These are phyloP conservation scores for Pygocentrus nattereri DNA, from an alignment of 2,797 vertebrate species.

Conservation along the genomic window DNA sequence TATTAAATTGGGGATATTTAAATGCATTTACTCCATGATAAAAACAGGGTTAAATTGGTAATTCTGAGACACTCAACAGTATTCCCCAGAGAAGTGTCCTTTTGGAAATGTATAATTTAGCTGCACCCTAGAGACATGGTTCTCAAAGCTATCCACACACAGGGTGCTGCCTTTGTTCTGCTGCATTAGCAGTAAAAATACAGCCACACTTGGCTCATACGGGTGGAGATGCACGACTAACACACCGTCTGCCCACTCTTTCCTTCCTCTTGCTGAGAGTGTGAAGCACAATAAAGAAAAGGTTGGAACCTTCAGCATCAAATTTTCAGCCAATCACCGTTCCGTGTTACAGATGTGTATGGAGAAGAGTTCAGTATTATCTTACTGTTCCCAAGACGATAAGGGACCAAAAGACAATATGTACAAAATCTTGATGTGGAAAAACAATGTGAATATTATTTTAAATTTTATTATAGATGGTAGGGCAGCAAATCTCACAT, in stretches of 20 bases:
- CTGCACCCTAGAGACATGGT: slow-evolving; percentile 48
- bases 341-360: slow-evolving; percentile 57
- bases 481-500: not conserved
- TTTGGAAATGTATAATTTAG: slow-evolving; percentile 43
- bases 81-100: slow-evolving; percentile 33
- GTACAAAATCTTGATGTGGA: not conserved
- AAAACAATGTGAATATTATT: not conserved
- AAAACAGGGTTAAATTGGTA: slow-evolving; percentile 11
- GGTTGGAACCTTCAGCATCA: slow-evolving; percentile 77
- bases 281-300: slow-evolving; percentile 77
- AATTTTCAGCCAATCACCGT: slow-evolving; percentile 76
- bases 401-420: not conserved
- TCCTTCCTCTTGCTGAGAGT: slow-evolving; percentile 75
- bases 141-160: slow-evolving; percentile 57
- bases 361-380: slow-evolving; percentile 32
- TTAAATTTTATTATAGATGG: not conserved
- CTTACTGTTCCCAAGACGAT: not conserved
- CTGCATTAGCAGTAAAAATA: slow-evolving; percentile 77
- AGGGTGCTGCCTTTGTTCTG: slow-evolving; percentile 75
- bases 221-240: slow-evolving; percentile 71
- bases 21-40: slow-evolving; percentile 5
- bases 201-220: slow-evolving; percentile 78
- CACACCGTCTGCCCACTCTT: slow-evolving; percentile 75
- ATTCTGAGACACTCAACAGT: slow-evolving; percentile 26
- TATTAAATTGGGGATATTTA: slow-evolving; percentile 20